Evolutionary conservation across 2,113 vertebrate species (phyloP).

Genomic region (Prinia subflava): DNA sequence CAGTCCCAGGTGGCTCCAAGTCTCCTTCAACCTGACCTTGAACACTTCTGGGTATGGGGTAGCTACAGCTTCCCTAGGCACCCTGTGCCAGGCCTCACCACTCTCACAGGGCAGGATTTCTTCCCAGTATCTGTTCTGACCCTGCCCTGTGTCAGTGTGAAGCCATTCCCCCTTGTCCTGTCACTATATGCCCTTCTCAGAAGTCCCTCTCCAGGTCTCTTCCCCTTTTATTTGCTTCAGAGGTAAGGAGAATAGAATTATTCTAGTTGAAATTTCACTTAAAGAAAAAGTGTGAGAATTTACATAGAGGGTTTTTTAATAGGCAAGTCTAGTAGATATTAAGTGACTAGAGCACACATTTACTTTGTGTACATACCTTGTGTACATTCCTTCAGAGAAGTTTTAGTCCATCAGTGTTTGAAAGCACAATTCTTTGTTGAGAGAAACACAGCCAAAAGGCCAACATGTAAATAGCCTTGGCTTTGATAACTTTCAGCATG

Average conservation of each 20-base stretch:
- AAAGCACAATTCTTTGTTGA: background rate
- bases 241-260: background rate
- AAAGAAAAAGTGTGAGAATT: background rate
- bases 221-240: background rate
- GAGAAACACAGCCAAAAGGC: background rate
- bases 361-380: background rate
- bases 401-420: background rate
- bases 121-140: background rate
- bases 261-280: background rate
- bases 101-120: background rate
- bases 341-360: background rate
- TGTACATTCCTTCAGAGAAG: background rate
- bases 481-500: background rate
- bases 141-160: background rate
- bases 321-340: background rate
- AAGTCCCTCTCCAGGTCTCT: background rate
- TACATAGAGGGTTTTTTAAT: accelerated
- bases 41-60: background rate
- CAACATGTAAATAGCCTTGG: background rate
- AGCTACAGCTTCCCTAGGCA: background rate
- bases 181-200: background rate
- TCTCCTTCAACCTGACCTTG: accelerated
- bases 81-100: background rate
- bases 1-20: accelerated
- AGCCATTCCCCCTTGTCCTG: background rate